Evolutionary conservation across 2,888 invertebrate genomes (phyloP).

Genomic region (Acanthosepion esculentum): DNA sequence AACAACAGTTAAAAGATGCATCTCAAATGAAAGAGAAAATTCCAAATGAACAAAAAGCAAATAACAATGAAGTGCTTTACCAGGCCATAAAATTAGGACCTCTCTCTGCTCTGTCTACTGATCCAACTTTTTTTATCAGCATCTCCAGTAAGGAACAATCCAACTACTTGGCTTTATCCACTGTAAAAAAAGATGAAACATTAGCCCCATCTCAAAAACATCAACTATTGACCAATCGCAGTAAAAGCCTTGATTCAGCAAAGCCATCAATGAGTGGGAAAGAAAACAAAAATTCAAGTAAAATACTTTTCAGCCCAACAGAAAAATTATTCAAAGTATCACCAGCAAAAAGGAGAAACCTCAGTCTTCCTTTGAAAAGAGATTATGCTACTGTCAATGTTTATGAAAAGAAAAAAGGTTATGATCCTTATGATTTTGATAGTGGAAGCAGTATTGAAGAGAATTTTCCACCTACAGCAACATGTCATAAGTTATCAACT

Average conservation of each 20-base stretch:
- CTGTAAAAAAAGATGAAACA: background rate
- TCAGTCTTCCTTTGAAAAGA: background rate
- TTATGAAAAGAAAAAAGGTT: background rate
- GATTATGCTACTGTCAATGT: background rate
- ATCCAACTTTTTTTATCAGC: background rate
- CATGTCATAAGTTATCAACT: background rate
- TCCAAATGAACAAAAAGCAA: background rate
- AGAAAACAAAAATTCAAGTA: background rate
- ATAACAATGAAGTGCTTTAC: background rate
- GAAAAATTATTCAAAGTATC: background rate
- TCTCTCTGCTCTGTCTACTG: background rate
- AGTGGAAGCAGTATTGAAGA: background rate
- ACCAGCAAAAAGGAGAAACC: background rate
- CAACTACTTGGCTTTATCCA: background rate
- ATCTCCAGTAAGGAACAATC: background rate
- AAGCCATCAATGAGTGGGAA: background rate
- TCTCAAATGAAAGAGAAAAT: background rate
- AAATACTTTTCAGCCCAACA: background rate
- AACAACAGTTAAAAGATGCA: background rate
- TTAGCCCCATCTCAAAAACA: background rate
- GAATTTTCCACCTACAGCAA: background rate
- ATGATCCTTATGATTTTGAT: slow-evolving; percentile 41
- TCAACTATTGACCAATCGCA: background rate
- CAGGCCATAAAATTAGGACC: background rate
- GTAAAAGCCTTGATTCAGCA: background rate